These are phyloP conservation scores for Entelurus aequoreus DNA, from an alignment of 2,113 vertebrate genomes.

Conservation along the genomic window DNA sequence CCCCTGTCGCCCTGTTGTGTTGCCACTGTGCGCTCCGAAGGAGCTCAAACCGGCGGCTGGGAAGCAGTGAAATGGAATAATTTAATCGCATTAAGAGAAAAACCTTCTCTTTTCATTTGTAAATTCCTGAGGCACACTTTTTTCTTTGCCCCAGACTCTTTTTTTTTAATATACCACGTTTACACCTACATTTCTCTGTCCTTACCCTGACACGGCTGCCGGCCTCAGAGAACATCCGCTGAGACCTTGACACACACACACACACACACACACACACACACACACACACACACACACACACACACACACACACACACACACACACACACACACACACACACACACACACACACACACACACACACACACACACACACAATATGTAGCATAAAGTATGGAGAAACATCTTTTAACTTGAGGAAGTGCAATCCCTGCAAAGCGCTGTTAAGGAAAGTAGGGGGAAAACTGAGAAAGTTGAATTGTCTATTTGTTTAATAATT, in stretches of 20 bases:
- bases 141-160: conserved; percentile 15
- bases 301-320: conserved; percentile 3
- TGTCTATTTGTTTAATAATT: not conserved
- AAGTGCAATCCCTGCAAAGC: not conserved
- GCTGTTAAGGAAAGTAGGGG: too few species aligned
- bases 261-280: conserved; percentile 15
- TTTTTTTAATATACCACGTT: conserved; percentile 9
- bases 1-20: conserved; percentile 42
- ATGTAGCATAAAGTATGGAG: not conserved
- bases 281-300: conserved; percentile 1
- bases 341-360: conserved; percentile 2
- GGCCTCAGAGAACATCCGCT: conserved; percentile 59
- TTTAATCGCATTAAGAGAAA: conserved; percentile 80
- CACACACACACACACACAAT: not conserved
- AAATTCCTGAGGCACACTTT: conserved; percentile 73
- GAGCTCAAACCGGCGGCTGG: conserved; percentile 67
- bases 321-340: conserved; percentile 15
- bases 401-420: not conserved
- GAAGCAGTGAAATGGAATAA: conserved; percentile 77
- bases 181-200: conserved; percentile 35
- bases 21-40: conserved; percentile 56
- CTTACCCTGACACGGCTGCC: conserved; percentile 59
- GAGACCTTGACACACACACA: conserved; percentile 24
- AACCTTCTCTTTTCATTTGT: conserved; percentile 77
- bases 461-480: not conserved